Conservation (phyloP, 1,140 invertebrate species). For the Ceratina calcarata region DNA sequence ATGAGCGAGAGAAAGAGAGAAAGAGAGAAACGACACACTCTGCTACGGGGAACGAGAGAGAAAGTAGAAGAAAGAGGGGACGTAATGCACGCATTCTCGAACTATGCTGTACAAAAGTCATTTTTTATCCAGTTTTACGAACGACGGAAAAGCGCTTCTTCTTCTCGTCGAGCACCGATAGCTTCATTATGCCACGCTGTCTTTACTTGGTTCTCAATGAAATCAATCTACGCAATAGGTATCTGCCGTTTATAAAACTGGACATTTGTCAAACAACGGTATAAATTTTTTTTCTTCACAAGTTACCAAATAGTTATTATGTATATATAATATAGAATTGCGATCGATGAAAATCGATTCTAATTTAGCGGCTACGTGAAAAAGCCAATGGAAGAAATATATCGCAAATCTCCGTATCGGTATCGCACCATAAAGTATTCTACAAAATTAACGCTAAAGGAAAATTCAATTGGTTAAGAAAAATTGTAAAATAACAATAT, state of each 20-base stretch:
- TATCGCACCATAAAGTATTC: constrained; percentile 11
- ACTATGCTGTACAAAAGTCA: constrained; percentile 54
- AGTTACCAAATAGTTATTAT: constrained; percentile 44
- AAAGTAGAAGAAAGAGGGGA: constrained; percentile 46
- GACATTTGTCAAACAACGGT: constrained; percentile 34
- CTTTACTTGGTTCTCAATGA: constrained; percentile 8
- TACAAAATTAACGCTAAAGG: constrained; percentile 17
- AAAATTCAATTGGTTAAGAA: neutral
- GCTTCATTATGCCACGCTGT: neutral
- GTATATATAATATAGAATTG: constrained; percentile 18
- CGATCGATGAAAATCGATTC: constrained; percentile 40
- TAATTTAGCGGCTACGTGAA: constrained; percentile 36
- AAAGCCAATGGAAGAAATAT: constrained; percentile 40
- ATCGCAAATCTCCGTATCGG: constrained; percentile 7
- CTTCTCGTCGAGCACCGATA: constrained; percentile 1
- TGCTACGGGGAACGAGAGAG: constrained; percentile 8
- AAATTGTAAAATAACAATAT: neutral
- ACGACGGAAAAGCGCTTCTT: constrained; percentile 9
- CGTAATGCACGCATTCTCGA: constrained; percentile 14
- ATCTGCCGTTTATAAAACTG: constrained; percentile 29
- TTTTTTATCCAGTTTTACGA: constrained; percentile 17
- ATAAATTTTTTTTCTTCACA: constrained; percentile 34
- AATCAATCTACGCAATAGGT: neutral
- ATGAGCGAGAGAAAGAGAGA: constrained; percentile 36
- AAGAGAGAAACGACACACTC: constrained; percentile 14